These are phyloP conservation scores for Halisarca cf. caerulea DNA, from an alignment of 37 sponge, comb jelly and placozoan species.

Conservation along the genomic window DNA sequence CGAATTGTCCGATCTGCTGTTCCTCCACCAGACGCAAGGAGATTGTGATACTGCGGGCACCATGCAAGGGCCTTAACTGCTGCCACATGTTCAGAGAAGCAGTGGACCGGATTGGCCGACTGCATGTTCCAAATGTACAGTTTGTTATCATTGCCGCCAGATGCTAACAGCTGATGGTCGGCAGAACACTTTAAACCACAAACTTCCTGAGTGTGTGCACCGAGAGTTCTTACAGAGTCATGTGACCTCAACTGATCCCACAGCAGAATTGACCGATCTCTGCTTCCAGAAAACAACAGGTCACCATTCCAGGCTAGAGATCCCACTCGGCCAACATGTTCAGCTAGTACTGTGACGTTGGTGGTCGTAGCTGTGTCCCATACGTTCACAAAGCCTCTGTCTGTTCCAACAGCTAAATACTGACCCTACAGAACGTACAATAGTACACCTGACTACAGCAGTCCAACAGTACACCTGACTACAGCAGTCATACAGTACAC, in stretches of 20 bases:
- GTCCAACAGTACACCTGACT: too few species aligned
- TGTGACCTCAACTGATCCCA: constrained; percentile 69
- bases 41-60: constrained; percentile 91
- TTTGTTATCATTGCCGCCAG: constrained; percentile 96
- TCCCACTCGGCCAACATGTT: constrained; percentile 80
- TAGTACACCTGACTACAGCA: not conserved
- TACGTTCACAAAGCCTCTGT: constrained; percentile 68
- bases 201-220: constrained; percentile 90
- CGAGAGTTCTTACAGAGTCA: constrained; percentile 51
- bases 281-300: constrained; percentile 80
- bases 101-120: constrained; percentile 56
- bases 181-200: constrained; percentile 95
- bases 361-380: constrained; percentile 83
- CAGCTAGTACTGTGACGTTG: constrained; percentile 30
- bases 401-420: constrained; percentile 78
- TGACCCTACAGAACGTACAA: constrained; percentile 40
- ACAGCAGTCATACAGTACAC: too few species aligned
- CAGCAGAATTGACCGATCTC: constrained; percentile 81
- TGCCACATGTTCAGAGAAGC: constrained; percentile 84
- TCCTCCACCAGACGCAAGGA: constrained; percentile 96
- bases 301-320: constrained; percentile 88
- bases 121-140: constrained; percentile 68
- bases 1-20: constrained; percentile 89
- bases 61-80: constrained; percentile 98
- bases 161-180: constrained; percentile 87